These are phyloP conservation scores for Halcyon malimbica DNA, from an alignment of 2,113 vertebrate genomes.

Conservation along the genomic window DNA sequence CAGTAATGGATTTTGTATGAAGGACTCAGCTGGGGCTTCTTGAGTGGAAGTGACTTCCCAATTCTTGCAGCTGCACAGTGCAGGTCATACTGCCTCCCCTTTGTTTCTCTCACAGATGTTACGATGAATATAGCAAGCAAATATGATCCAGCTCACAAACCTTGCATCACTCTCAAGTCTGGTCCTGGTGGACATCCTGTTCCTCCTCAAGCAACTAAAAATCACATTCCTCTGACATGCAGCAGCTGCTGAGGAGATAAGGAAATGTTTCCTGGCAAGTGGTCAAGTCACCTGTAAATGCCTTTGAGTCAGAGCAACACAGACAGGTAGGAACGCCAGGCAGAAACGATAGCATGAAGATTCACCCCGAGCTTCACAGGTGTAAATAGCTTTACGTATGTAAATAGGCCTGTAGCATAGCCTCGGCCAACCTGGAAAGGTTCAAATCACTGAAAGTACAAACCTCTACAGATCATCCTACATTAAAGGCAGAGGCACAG, in stretches of 20 bases:
- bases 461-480: not conserved
- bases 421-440: not conserved
- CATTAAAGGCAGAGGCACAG: not conserved
- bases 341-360: not conserved
- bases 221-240: not conserved
- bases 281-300: constrained; percentile 13
- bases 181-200: not conserved
- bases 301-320: not conserved
- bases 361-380: not conserved
- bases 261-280: not conserved
- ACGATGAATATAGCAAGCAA: not conserved
- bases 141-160: not conserved
- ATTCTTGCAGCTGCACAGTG: not conserved
- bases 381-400: not conserved
- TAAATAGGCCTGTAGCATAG: not conserved
- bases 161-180: not conserved
- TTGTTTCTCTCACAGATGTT: not conserved
- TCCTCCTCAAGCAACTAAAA: constrained; percentile 11
- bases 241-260: not conserved
- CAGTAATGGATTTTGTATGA: not conserved
- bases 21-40: not conserved
- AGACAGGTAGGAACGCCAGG: not conserved
- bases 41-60: not conserved
- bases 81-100: not conserved
- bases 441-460: not conserved